These are phyloP conservation scores for Corythornis vintsioides DNA, from an alignment of 2,113 vertebrate species.

Conservation along the genomic window DNA sequence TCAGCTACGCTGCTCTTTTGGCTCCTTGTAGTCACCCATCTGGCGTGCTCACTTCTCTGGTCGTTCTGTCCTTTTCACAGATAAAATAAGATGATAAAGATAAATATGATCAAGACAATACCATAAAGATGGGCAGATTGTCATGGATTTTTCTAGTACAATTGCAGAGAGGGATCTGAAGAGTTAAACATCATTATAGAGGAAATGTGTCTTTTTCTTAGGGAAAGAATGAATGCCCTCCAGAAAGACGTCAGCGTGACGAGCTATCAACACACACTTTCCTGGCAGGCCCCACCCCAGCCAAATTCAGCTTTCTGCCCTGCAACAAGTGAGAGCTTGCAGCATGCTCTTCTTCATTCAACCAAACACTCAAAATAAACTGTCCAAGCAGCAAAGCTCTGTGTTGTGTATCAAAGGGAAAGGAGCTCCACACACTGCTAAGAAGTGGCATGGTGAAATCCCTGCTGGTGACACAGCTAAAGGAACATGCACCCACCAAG, in stretches of 20 bases:
- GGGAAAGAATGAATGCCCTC: not conserved
- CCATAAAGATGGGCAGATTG: rapidly evolving
- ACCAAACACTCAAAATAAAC: slow-evolving; percentile 29
- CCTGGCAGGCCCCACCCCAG: not conserved
- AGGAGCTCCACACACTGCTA: not conserved
- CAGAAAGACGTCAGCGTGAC: not conserved
- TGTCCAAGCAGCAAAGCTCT: not conserved
- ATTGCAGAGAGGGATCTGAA: rapidly evolving
- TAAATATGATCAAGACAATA: too few species aligned
- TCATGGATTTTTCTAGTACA: not conserved
- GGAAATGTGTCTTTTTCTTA: not conserved
- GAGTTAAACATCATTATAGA: not conserved
- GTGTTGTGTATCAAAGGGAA: not conserved
- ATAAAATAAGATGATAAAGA: too few species aligned
- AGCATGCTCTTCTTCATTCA: not conserved
- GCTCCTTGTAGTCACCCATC: not conserved
- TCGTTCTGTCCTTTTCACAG: not conserved
- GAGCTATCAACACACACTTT: not conserved
- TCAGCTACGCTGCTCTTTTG: not conserved
- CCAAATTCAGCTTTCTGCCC: not conserved
- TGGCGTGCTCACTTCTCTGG: too few species aligned
- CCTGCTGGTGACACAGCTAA: not conserved
- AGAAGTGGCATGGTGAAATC: not conserved
- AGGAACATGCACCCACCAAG: not conserved
- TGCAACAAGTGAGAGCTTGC: slow-evolving; percentile 37